Percentiles rank a stretch among this genome's conserved stretches.
These are phyloP conservation scores for Diprion similis DNA, from an alignment of 1,140 invertebrate genomes.

Conservation along the genomic window DNA sequence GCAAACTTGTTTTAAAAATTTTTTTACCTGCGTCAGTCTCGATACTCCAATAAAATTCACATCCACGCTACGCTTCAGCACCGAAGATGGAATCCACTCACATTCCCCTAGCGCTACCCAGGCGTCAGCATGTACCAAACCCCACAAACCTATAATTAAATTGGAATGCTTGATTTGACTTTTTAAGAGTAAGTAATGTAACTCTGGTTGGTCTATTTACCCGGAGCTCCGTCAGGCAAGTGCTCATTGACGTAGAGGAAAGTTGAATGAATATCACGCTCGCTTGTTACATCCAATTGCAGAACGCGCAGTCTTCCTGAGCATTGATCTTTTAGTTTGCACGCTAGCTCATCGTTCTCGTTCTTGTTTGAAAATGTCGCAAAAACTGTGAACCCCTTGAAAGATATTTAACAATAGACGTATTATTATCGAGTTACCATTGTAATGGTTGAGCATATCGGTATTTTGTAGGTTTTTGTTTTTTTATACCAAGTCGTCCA, in stretches of 20 bases:
- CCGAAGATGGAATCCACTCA: constrained; percentile 82
- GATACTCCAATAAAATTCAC: constrained; percentile 80
- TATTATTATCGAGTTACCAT: not conserved
- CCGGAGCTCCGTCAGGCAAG: constrained; percentile 76
- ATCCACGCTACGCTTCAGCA: constrained; percentile 76
- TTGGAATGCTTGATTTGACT: no score
- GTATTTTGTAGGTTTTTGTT: not conserved
- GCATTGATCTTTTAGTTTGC: constrained; percentile 76
- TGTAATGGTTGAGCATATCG: not conserved
- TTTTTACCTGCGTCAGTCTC: constrained; percentile 69
- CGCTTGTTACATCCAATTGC: constrained; percentile 77
- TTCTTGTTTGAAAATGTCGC: constrained; percentile 75
- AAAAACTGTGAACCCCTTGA: constrained; percentile 79
- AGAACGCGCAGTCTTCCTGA: constrained; percentile 77
- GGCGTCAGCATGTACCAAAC: constrained; percentile 87
- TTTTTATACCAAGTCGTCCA: constrained; percentile 72
- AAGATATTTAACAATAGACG: constrained; percentile 21
- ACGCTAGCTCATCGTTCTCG: constrained; percentile 69
- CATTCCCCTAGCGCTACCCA: constrained; percentile 88
- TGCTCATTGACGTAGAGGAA: constrained; percentile 78
- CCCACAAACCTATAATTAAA: constrained; percentile 75
- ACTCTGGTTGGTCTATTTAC: constrained; percentile 37
- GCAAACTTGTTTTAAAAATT: no score
- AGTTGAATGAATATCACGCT: constrained; percentile 74
- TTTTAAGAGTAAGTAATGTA: constrained; percentile 21